These are phyloP conservation scores for Alosa sapidissima DNA, from an alignment of 2,797 vertebrate species.

Conservation along the genomic window DNA sequence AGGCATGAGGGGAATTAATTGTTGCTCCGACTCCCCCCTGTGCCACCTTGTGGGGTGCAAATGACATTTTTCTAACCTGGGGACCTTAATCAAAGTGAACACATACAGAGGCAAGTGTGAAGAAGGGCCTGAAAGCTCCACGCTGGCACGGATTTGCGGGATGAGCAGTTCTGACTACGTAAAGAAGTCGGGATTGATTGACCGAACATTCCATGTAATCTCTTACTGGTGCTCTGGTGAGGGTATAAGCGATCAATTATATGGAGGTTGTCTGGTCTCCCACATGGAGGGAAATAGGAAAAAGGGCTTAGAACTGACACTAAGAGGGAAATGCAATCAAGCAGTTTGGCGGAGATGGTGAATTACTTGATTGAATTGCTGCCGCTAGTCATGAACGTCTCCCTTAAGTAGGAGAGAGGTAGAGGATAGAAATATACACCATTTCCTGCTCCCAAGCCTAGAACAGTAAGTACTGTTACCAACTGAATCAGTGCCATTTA, in stretches of 20 bases:
- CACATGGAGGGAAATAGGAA: slow-evolving; percentile 1
- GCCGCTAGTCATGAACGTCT: slow-evolving; percentile 6
- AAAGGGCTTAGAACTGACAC: slow-evolving; percentile 16
- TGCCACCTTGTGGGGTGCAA: slow-evolving; percentile 76
- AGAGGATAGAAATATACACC: not conserved
- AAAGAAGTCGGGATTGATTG: slow-evolving; percentile 44
- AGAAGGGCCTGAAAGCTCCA: not conserved
- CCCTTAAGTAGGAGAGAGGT: slow-evolving; percentile 13
- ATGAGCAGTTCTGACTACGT: slow-evolving; percentile 55
- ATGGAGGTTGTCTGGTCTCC: not conserved
- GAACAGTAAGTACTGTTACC: not conserved
- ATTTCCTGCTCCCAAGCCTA: not conserved
- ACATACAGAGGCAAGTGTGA: not conserved
- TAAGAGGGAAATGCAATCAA: slow-evolving; percentile 23
- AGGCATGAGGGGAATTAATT: slow-evolving; percentile 81
- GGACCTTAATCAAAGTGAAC: slow-evolving; percentile 80
- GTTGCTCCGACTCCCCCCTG: slow-evolving; percentile 67
- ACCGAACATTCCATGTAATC: not conserved
- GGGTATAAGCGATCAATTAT: slow-evolving; percentile 19
- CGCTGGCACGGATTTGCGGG: slow-evolving; percentile 23
- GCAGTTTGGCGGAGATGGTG: slow-evolving; percentile 9
- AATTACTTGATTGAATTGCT: slow-evolving; percentile 25
- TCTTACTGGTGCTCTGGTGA: slow-evolving; percentile 11
- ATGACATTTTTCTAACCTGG: slow-evolving; percentile 84
- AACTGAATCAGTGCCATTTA: not conserved